These are phyloP conservation scores for Zaprionus camerounensis DNA, from an alignment of 1,140 invertebrate species.

Conservation along the genomic window DNA sequence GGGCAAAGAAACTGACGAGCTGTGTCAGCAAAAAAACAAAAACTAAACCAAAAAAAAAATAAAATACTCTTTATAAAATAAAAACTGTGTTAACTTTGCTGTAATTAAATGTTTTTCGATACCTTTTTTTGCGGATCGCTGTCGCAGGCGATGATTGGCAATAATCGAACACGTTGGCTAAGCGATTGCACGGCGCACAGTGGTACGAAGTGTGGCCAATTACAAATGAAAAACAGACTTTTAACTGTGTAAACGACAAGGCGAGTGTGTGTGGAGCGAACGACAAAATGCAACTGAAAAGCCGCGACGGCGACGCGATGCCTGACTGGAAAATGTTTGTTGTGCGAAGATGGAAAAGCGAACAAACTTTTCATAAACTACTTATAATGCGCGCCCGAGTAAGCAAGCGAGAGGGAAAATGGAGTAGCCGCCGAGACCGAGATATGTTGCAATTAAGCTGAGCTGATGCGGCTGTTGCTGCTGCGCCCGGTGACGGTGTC, in stretches of 20 bases:
- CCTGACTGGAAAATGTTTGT: constrained; percentile 69
- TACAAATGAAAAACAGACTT: constrained; percentile 29
- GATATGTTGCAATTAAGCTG: constrained; percentile 60
- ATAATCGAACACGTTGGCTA: constrained; percentile 2
- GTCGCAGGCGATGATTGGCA: background rate
- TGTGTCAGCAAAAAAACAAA: constrained; percentile 8
- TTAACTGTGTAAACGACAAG: constrained; percentile 1
- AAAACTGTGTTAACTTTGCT: background rate
- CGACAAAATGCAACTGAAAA: constrained; percentile 82
- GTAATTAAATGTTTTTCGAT: constrained; percentile 1
- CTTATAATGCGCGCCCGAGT: background rate
- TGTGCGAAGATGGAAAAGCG: constrained; percentile 48
- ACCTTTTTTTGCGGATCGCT: background rate
- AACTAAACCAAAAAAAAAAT: background rate
- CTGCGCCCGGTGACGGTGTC: background rate
- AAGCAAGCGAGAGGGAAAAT: constrained; percentile 59
- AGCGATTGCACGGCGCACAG: background rate
- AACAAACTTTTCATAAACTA: constrained; percentile 30
- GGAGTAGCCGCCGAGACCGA: constrained; percentile 45
- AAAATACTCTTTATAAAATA: background rate
- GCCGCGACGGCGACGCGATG: constrained; percentile 36
- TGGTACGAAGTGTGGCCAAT: constrained; percentile 10
- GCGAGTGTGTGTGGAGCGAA: constrained; percentile 59
- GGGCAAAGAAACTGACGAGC: constrained; percentile 8
- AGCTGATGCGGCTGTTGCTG: background rate